These are phyloP conservation scores for Nothocercus nigrocapillus DNA, from an alignment of 2,113 vertebrate species.

Conservation along the genomic window DNA sequence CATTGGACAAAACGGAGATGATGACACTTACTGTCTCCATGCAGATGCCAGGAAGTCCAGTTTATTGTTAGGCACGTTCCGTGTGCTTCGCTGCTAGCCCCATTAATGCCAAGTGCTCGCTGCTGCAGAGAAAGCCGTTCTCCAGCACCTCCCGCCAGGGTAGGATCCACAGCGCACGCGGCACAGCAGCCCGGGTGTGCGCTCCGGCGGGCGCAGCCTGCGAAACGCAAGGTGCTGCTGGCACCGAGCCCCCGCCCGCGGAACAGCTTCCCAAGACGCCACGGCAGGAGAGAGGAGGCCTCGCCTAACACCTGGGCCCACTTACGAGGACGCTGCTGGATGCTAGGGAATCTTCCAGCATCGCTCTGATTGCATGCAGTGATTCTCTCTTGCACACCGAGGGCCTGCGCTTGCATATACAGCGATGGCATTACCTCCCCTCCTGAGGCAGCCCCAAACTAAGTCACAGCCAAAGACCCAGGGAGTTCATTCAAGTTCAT, in stretches of 20 bases:
- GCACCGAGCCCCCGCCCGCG: not conserved
- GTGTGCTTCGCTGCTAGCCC: not conserved
- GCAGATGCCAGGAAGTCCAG: not conserved
- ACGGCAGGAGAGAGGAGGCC: not conserved
- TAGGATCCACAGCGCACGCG: not conserved
- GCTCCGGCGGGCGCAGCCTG: not conserved
- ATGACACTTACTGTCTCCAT: not conserved
- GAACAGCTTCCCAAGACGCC: not conserved
- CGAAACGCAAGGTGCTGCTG: not conserved
- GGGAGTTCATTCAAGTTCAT: not conserved
- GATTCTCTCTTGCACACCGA: not conserved
- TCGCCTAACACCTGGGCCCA: not conserved
- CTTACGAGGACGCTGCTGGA: not conserved
- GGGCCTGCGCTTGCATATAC: not conserved
- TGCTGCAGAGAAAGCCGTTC: not conserved
- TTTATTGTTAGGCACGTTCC: not conserved
- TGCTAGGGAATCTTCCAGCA: not conserved
- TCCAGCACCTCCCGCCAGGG: not conserved
- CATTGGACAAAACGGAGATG: not conserved
- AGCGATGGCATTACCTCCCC: not conserved
- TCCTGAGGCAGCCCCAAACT: not conserved
- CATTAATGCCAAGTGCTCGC: not conserved
- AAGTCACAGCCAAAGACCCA: not conserved
- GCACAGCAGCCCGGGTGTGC: not conserved
- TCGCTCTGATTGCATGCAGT: not conserved